Evolutionary conservation across 1,140 invertebrate species (phyloP).

Genomic region (Micrasema longulum): DNA sequence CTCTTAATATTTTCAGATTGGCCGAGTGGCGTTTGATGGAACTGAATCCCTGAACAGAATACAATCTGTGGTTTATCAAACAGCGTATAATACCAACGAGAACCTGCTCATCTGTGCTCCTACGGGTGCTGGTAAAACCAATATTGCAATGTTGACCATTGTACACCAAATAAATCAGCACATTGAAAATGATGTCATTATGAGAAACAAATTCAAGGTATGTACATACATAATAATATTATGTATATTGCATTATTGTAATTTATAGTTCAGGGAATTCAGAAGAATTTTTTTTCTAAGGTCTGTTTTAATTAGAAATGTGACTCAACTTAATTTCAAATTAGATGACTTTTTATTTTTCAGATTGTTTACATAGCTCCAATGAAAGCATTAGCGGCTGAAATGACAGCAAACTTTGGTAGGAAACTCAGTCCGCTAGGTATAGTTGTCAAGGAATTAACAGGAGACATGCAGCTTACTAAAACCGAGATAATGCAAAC

Average conservation of each 20-base stretch:
- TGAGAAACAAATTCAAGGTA: constrained; percentile 95
- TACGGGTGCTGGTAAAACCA: constrained; percentile 98
- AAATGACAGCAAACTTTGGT: constrained; percentile 97
- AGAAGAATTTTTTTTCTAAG: too few relatives aligned
- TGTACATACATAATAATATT: too few relatives aligned
- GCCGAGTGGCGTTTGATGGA: constrained; percentile 87
- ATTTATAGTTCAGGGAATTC: too few relatives aligned
- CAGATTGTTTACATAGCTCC: constrained; percentile 98
- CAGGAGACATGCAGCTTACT: constrained; percentile 98
- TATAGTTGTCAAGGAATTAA: constrained; percentile 90
- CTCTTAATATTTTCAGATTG: constrained; percentile 73
- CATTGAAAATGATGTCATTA: constrained; percentile 82
- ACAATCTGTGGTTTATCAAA: constrained; percentile 94
- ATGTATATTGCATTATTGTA: too few relatives aligned
- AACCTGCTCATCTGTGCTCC: constrained; percentile 97
- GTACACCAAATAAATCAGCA: constrained; percentile 91
- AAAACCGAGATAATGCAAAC: constrained; percentile 95
- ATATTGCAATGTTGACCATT: constrained; percentile 95
- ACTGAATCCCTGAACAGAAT: constrained; percentile 92
- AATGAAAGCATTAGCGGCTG: constrained; percentile 98
- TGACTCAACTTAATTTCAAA: too few relatives aligned
- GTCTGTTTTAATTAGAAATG: too few relatives aligned
- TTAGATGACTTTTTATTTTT: too few relatives aligned
- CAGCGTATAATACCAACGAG: constrained; percentile 96
- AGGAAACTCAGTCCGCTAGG: constrained; percentile 82